These are phyloP conservation scores for Aurelia sp. DNA, from an alignment of 30 jellyfish, hydroid and myxozoan genomes.

Conservation along the genomic window DNA sequence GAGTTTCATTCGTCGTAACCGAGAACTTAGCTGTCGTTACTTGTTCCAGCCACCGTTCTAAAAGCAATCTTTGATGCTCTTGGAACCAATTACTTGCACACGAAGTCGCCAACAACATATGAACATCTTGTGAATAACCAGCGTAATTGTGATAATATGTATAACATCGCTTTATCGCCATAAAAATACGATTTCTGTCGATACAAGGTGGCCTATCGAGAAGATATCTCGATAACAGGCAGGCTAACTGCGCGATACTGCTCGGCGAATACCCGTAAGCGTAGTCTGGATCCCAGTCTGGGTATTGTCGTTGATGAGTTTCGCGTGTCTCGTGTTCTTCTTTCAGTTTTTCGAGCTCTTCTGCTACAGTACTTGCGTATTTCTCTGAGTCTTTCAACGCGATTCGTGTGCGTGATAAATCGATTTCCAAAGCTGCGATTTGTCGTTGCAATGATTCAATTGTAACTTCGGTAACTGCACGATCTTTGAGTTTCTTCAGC, in stretches of 20 bases:
- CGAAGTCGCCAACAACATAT: constrained; percentile 94
- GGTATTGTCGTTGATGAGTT: constrained; percentile 56
- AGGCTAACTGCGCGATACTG: constrained; percentile 89
- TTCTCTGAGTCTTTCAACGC: constrained; percentile 72
- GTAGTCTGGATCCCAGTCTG: constrained; percentile 94
- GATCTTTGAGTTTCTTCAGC: constrained; percentile 33
- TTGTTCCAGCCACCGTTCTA: constrained; percentile 94
- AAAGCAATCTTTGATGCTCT: constrained; percentile 87
- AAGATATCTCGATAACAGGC: constrained; percentile 73
- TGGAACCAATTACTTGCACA: constrained; percentile 98
- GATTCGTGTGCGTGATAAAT: constrained; percentile 66
- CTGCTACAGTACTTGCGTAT: constrained; percentile 66
- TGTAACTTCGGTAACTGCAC: constrained; percentile 48
- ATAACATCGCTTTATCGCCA: constrained; percentile 95
- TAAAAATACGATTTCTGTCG: constrained; percentile 91
- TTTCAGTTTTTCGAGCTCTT: constrained; percentile 75
- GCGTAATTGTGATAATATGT: constrained; percentile 93
- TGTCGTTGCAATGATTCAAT: constrained; percentile 77
- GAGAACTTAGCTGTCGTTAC: constrained; percentile 40
- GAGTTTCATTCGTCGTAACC: neutral
- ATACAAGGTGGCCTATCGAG: constrained; percentile 85
- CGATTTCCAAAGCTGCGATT: constrained; percentile 84
- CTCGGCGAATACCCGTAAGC: constrained; percentile 97
- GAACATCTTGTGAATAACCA: constrained; percentile 96
- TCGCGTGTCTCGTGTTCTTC: constrained; percentile 72